These are phyloP conservation scores for Choloepus didactylus DNA, from an alignment of 2,797 vertebrate species.

Conservation along the genomic window DNA sequence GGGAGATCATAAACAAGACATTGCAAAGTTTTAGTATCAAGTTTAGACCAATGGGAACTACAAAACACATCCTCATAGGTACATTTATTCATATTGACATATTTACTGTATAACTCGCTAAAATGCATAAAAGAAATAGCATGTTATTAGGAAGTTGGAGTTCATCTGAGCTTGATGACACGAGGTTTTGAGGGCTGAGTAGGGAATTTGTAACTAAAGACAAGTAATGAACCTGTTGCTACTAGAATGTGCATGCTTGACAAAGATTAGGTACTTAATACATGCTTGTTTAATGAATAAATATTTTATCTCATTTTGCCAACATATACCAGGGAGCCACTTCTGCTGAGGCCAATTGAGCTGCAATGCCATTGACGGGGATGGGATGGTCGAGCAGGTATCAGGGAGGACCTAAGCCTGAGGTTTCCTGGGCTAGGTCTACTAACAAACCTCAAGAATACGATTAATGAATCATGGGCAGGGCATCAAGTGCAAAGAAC, in stretches of 20 bases:
- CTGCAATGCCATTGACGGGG: background rate
- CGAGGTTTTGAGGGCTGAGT: background rate
- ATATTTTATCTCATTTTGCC: background rate
- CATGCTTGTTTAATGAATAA: background rate
- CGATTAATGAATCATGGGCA: background rate
- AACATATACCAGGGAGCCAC: background rate
- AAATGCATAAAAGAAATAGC: slow-evolving; percentile 17
- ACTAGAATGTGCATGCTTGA: background rate
- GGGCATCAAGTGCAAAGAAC: background rate
- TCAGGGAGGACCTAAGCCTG: background rate
- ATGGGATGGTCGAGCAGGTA: background rate
- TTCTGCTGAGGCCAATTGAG: background rate
- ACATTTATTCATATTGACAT: slow-evolving; percentile 4
- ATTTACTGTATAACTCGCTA: background rate
- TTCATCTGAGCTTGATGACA: background rate
- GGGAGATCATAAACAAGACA: slow-evolving; percentile 63
- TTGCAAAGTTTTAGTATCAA: slow-evolving; percentile 51
- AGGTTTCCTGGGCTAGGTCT: background rate
- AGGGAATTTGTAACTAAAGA: background rate
- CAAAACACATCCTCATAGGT: background rate
- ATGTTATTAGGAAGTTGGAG: slow-evolving; percentile 5
- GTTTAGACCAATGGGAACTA: slow-evolving; percentile 14
- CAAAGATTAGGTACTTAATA: background rate
- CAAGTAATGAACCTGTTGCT: background rate
- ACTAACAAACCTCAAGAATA: background rate